These are phyloP conservation scores for Gryon sp. DNA, from an alignment of 1,140 invertebrate species.

Conservation along the genomic window DNA sequence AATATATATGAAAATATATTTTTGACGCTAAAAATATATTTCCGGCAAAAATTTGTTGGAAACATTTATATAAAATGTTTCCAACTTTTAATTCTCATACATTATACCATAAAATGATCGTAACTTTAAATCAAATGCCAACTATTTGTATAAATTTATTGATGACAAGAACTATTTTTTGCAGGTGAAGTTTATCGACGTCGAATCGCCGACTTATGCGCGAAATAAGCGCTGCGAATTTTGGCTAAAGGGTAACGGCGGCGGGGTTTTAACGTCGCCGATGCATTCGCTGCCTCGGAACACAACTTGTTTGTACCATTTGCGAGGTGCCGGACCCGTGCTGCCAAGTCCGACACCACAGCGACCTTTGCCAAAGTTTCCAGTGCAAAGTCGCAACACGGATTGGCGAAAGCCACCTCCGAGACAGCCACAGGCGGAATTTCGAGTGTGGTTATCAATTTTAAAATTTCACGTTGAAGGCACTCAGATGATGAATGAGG, in stretches of 20 bases:
- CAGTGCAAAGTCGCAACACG: conserved; percentile 80
- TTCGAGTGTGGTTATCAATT: conserved; percentile 92
- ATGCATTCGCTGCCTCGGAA: conserved; percentile 90
- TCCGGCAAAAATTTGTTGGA: no score
- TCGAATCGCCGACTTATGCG: conserved; percentile 87
- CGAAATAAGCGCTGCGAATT: conserved; percentile 92
- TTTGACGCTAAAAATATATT: no score
- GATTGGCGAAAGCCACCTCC: conserved; percentile 81
- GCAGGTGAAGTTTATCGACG: conserved; percentile 90
- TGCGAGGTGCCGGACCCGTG: conserved; percentile 82
- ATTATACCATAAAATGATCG: no score
- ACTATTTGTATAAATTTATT: not conserved
- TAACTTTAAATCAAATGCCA: not conserved
- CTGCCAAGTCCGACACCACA: conserved; percentile 81
- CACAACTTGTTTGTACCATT: conserved; percentile 91
- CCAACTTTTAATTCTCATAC: no score
- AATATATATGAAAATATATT: no score
- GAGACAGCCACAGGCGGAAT: conserved; percentile 82
- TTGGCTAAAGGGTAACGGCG: conserved; percentile 88
- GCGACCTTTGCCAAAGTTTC: conserved; percentile 82
- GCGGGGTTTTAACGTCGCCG: conserved; percentile 88
- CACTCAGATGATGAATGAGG: conserved; percentile 81
- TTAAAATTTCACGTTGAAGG: conserved; percentile 89
- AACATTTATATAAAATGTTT: no score
- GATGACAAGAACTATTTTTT: conserved; percentile 55